phyloP scores from a whole-genome alignment of 37 sponge, comb jelly and placozoan genomes.

The Chondrosia reniformis region DNA sequence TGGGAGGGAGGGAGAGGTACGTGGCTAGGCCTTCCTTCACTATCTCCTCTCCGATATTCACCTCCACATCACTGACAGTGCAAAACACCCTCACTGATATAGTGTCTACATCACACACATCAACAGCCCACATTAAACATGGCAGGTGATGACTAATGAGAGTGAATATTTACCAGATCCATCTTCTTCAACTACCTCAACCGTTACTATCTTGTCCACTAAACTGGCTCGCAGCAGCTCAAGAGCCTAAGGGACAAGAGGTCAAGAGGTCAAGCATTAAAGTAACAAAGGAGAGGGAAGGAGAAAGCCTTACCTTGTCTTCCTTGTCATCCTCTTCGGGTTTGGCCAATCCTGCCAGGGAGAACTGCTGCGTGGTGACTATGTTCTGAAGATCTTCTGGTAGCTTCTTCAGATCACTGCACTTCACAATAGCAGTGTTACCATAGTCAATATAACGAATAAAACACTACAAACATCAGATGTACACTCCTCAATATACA shows the following conservation, averaged over 20 bases:
- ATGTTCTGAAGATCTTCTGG: background rate
- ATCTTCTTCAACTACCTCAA: background rate
- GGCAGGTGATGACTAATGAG: too few species aligned
- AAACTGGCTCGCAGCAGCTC: background rate
- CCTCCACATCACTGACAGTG: background rate
- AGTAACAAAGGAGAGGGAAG: too few species aligned
- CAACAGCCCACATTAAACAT: background rate
- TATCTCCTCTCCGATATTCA: slow-evolving; percentile 11
- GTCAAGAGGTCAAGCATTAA: background rate
- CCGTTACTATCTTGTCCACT: background rate
- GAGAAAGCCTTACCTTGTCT: slow-evolving; percentile 1
- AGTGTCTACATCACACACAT: background rate
- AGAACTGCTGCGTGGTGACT: background rate
- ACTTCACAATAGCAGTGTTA: slow-evolving; percentile 7
- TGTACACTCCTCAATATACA: too few species aligned
- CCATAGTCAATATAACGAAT: slow-evolving; percentile 25
- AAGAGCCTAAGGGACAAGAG: background rate
- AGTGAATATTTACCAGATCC: background rate
- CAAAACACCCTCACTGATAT: background rate
- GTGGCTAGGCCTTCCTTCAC: background rate
- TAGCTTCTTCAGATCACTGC: background rate
- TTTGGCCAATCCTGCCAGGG: slow-evolving; percentile 5
- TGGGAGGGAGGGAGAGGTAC: background rate
- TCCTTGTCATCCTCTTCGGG: slow-evolving; percentile 10
- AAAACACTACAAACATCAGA: slow-evolving; percentile 3